Base-by-base conservation (phyloP, 2,113 vertebrate genomes). In the Euleptes europaea region DNA sequence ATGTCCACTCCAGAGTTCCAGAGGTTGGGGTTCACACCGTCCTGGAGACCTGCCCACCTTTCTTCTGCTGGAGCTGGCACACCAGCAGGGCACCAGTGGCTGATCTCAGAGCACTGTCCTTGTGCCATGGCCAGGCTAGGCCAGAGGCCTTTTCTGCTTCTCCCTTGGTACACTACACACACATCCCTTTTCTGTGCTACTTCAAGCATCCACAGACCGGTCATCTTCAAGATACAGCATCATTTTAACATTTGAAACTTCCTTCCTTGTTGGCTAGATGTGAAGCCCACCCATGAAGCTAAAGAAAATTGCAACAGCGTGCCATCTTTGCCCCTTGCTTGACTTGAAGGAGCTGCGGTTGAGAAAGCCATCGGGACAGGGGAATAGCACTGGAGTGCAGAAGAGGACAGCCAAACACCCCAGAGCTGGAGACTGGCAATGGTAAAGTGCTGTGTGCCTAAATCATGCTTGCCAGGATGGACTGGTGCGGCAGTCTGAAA, bases 291-390 rank as follows among this genome's bases (percentile, higher is more conserved):
- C 84, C 38, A 6, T n/a, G 88, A 91, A 81, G 40, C 0, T 0
- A 75, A 4, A 23, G 88, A 80, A 83, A 86, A 89, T 67, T 1
- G 86, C 44, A 88, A 44, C 31, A 87, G 21, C 47, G 75, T 21
- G 90, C n/a, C 49, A 5, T 7, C 33, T 28, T 28, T 84, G 71
- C 84, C 9, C 15, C 4, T 7, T 8, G 19, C 6, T 54, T 19
- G 38, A 28, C 31, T 44, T 13, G 28, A 35, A 9, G 26, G 13
- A 19, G 19, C 31, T 38, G 15, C 19, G 23, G 9, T 26, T 4
- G 33, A 38, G 40, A 42, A 35, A 78, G n/a, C 4, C 33, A 44
- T 28, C 1, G 1, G 4, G 19, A 63, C 14, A n/a, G 26, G n/a
- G 7, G 33, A 78, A 78, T 14, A 15, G 28, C 3, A 4, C 3